These are phyloP conservation scores for Ecdyonurus torrentis DNA, from an alignment of 2,888 invertebrate species.

Conservation along the genomic window DNA sequence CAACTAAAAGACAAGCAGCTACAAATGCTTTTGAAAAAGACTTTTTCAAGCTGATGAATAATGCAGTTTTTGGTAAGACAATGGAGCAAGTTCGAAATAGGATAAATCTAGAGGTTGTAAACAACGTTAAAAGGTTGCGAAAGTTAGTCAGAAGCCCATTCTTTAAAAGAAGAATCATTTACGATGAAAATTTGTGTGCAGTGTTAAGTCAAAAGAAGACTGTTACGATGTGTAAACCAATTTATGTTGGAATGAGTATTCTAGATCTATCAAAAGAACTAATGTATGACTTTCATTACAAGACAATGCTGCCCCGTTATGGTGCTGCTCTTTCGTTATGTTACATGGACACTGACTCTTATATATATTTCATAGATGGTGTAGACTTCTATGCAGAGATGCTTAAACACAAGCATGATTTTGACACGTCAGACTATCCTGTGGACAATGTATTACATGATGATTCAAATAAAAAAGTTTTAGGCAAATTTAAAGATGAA, in stretches of 20 bases:
- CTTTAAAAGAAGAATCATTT: background rate
- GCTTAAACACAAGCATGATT: conserved; percentile 5
- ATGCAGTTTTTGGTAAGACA: background rate
- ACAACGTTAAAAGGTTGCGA: background rate
- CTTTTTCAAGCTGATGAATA: background rate
- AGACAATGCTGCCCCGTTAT: conserved; percentile 14
- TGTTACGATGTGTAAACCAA: conserved; percentile 18
- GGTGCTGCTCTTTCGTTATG: background rate
- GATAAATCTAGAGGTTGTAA: background rate
- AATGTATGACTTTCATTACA: conserved; percentile 17
- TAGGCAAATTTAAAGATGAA: background rate
- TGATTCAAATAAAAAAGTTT: background rate
- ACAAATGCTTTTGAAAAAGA: background rate
- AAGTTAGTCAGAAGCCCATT: background rate
- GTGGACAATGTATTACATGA: too few species aligned
- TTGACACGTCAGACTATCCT: conserved; percentile 8
- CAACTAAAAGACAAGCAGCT: background rate
- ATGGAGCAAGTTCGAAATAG: background rate
- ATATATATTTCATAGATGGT: conserved; percentile 7
- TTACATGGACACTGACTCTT: conserved; percentile 10
- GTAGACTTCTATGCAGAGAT: conserved; percentile 5
- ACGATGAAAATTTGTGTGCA: background rate
- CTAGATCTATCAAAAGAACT: conserved; percentile 18
- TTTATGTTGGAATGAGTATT: conserved; percentile 18
- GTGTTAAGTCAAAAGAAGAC: background rate